A percentile compares a stretch with the other conserved stretches of the same genome.
Evolutionary conservation across 1,140 invertebrate genomes (phyloP).

Genomic region (Lutraria rhynchaena): DNA sequence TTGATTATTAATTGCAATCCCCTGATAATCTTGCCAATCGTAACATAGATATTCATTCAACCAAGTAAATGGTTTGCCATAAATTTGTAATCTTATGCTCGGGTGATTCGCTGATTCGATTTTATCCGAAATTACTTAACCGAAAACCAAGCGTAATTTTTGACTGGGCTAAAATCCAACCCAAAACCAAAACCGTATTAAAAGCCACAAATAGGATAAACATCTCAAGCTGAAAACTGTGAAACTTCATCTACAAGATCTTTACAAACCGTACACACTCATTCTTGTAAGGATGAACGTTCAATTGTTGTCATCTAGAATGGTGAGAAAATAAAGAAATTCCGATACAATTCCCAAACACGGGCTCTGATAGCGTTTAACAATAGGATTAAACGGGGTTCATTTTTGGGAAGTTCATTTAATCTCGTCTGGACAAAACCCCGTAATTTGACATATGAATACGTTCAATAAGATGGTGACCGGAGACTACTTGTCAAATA

Average conservation of each 20-base stretch:
- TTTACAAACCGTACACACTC: constrained; percentile 34
- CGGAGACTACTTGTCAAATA: constrained; percentile 54
- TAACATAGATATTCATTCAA: no score
- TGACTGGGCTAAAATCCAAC: no score
- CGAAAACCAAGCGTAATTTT: no score
- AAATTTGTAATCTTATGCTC: no score
- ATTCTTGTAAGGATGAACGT: constrained; percentile 38
- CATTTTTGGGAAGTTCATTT: constrained; percentile 63
- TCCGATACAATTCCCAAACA: constrained; percentile 55
- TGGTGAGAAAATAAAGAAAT: constrained; percentile 57
- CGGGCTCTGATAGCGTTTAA: constrained; percentile 27
- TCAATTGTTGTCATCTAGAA: constrained; percentile 46
- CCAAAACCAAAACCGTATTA: constrained; percentile 18
- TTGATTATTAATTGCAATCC: no score
- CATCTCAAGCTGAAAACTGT: constrained; percentile 38
- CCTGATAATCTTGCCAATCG: no score
- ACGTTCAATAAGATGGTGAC: constrained; percentile 52
- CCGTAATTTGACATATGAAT: constrained; percentile 63
- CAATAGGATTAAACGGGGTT: constrained; percentile 60
- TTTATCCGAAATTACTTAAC: no score
- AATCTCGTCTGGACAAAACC: constrained; percentile 59
- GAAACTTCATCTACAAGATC: constrained; percentile 37
- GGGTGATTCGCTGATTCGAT: no score
- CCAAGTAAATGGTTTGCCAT: no score
- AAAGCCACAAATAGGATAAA: constrained; percentile 40